A percentile compares a stretch with the other conserved stretches of the same genome.
phyloP scores from a whole-genome alignment of 2,888 invertebrate genomes.

The Sarcophaga caerulescens region DNA sequence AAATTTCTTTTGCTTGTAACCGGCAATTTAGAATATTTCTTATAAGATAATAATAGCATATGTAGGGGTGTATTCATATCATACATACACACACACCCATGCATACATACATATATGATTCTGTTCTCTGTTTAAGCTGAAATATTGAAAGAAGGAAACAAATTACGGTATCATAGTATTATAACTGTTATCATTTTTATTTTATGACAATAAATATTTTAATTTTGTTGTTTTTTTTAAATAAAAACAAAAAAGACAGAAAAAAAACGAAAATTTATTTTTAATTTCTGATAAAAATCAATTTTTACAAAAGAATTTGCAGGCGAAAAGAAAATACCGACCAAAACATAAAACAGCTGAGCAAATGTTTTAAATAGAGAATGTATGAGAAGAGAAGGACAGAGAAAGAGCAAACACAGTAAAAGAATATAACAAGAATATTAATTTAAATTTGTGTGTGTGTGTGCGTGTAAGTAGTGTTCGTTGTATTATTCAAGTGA shows the following conservation, averaged over 20 bases:
- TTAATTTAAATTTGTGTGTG: neutral
- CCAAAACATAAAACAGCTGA: constrained; percentile 67
- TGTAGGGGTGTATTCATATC: too few species aligned
- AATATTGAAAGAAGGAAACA: too few species aligned
- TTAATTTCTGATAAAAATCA: constrained; percentile 57
- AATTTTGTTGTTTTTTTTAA: neutral
- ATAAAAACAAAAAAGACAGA: neutral
- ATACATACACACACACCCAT: too few species aligned
- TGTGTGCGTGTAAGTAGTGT: neutral
- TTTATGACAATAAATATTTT: too few species aligned
- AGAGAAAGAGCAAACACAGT: neutral
- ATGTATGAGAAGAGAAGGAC: neutral
- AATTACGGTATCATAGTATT: too few species aligned
- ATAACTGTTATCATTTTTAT: too few species aligned
- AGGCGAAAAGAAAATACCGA: constrained; percentile 51
- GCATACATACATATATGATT: too few species aligned
- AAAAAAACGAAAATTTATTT: neutral
- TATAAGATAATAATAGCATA: too few species aligned
- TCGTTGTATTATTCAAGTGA: neutral
- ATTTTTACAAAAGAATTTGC: constrained; percentile 38
- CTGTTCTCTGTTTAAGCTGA: too few species aligned
- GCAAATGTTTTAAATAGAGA: neutral
- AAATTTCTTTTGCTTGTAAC: too few species aligned
- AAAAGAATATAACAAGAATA: neutral
- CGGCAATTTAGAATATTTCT: too few species aligned